phyloP scores from a whole-genome alignment of 2,113 vertebrate genomes.

The Marmota flaviventris region DNA sequence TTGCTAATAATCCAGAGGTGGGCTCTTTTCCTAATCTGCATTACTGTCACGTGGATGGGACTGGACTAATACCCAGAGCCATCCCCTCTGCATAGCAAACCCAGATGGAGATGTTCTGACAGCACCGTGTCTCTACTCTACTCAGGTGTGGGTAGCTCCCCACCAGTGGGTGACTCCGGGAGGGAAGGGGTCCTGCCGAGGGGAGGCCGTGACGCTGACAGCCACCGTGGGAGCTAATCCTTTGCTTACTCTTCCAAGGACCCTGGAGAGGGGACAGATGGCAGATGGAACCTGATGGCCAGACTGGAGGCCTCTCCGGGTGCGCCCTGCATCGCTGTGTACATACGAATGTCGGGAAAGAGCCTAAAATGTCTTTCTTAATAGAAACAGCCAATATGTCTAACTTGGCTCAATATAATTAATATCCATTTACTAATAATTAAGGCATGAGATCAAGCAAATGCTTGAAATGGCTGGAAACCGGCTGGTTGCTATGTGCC shows the following conservation, averaged over 20 bases:
- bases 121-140: background rate
- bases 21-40: background rate
- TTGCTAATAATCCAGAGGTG: background rate
- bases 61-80: background rate
- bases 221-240: fast-evolving
- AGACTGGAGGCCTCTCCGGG: background rate
- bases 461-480: background rate
- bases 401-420: background rate
- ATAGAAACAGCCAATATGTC: background rate
- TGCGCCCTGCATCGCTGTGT: fast-evolving
- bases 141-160: background rate
- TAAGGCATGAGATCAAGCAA: background rate
- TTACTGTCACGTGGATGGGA: background rate
- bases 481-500: background rate
- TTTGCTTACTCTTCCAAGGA: background rate
- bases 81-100: background rate
- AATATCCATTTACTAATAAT: background rate
- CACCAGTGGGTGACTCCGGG: background rate
- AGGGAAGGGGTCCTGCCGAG: background rate
- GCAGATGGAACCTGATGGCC: fast-evolving
- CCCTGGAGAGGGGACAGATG: background rate
- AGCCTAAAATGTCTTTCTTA: background rate
- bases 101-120: too few relatives aligned
- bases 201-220: too few relatives aligned
- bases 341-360: background rate